phyloP scores from a whole-genome alignment of 2,113 vertebrate genomes.

The Cyprinus carpio region DNA sequence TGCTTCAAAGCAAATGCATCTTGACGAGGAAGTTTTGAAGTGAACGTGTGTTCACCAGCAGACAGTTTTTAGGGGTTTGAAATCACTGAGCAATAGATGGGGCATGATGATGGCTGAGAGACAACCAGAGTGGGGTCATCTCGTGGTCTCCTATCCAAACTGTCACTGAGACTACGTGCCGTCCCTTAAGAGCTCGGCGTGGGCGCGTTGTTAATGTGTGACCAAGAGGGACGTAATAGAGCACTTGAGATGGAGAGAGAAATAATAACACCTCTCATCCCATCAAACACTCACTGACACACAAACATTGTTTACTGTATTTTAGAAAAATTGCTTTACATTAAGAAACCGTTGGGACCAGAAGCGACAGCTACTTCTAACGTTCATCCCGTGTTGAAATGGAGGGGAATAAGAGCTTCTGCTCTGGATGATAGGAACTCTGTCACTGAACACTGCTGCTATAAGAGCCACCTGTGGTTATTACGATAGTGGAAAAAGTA shows the following conservation, averaged over 20 bases:
- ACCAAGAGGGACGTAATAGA: not conserved
- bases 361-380: slow-evolving; percentile 62
- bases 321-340: slow-evolving; percentile 40
- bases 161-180: not conserved
- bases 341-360: slow-evolving; percentile 69
- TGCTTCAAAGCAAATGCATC: slow-evolving; percentile 62
- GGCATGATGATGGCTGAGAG: slow-evolving; percentile 22
- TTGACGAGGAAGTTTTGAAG: slow-evolving; percentile 56
- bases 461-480: slow-evolving; percentile 37
- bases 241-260: slow-evolving; percentile 10
- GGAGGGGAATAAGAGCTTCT: slow-evolving; percentile 30
- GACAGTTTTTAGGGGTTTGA: slow-evolving; percentile 32
- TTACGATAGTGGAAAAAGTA: slow-evolving; percentile 21
- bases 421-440: slow-evolving; percentile 54
- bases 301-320: slow-evolving; percentile 24
- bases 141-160: slow-evolving; percentile 2
- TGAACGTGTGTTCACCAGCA: slow-evolving; percentile 52
- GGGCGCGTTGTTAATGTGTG: not conserved
- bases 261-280: slow-evolving; percentile 18
- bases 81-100: slow-evolving; percentile 31
- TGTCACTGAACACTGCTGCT: slow-evolving; percentile 60
- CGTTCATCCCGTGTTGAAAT: slow-evolving; percentile 34
- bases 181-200: not conserved
- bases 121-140: not conserved
- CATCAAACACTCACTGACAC: slow-evolving; percentile 19